phyloP scores from a whole-genome alignment of 1,140 invertebrate species.

The Hesperophylax magnus region DNA sequence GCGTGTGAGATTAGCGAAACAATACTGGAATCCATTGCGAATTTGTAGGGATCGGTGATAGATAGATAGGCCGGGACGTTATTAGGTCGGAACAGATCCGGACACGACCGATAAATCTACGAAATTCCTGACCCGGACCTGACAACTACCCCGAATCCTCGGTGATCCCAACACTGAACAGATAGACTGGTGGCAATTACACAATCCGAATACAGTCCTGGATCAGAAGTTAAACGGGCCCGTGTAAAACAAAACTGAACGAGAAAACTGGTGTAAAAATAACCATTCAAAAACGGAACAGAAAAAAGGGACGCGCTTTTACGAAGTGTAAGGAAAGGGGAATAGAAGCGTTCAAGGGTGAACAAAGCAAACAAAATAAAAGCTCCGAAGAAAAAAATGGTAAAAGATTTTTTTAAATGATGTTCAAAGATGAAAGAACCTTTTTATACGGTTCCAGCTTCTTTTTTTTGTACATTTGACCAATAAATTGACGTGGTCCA shows the following conservation, averaged over 20 bases:
- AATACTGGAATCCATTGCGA: constrained; percentile 19
- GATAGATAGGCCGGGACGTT: constrained; percentile 36
- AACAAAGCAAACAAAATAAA: no score
- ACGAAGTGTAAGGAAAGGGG: no score
- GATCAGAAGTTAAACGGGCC: background rate
- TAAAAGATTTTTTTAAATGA: no score
- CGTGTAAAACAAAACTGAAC: no score
- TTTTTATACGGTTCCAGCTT: no score
- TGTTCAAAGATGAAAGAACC: no score
- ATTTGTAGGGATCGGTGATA: constrained; percentile 34
- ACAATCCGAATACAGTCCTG: constrained; percentile 31
- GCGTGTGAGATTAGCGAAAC: constrained; percentile 23
- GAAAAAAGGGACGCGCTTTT: no score
- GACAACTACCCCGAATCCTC: constrained; percentile 7
- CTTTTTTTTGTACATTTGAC: background rate
- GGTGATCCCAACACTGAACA: constrained; percentile 23
- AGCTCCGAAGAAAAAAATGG: no score
- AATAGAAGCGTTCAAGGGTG: no score
- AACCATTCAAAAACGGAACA: no score
- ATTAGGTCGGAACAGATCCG: constrained; percentile 47
- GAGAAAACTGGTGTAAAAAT: no score
- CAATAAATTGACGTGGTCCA: constrained; percentile 2
- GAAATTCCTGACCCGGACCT: constrained; percentile 19
- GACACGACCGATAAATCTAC: constrained; percentile 48
- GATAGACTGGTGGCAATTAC: constrained; percentile 42